These are phyloP conservation scores for Meteorus colon DNA, from an alignment of 2,888 invertebrate genomes.

Conservation along the genomic window DNA sequence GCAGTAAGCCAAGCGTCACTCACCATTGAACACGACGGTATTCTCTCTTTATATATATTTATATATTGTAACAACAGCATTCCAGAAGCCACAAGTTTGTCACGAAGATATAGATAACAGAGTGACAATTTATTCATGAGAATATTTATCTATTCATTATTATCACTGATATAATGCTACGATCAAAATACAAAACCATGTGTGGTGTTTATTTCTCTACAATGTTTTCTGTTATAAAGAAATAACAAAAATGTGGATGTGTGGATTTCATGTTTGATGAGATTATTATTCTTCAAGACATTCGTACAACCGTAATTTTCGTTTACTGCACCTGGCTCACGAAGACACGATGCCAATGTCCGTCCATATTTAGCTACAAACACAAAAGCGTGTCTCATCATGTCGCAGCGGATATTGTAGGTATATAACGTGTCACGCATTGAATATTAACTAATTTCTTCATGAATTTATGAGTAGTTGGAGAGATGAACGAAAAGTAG, in stretches of 20 bases:
- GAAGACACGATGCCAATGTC: conserved; percentile 59
- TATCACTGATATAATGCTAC: neutral
- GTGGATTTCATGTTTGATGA: neutral
- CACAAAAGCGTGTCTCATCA: conserved; percentile 53
- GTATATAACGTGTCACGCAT: conserved; percentile 34
- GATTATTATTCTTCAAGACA: conserved; percentile 33
- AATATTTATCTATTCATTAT: neutral
- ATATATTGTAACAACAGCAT: conserved; percentile 48
- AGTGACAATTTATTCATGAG: conserved; percentile 5
- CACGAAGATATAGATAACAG: conserved; percentile 17
- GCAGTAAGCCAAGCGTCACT: conserved; percentile 51
- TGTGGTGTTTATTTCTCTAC: too few relatives aligned
- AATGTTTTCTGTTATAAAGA: too few relatives aligned
- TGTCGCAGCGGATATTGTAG: conserved; percentile 60
- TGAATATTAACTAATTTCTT: conserved; percentile 59
- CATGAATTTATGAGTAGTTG: conserved; percentile 39
- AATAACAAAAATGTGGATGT: neutral
- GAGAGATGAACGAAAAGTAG: conserved; percentile 40
- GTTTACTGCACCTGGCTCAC: conserved; percentile 50
- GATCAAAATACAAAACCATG: too few relatives aligned
- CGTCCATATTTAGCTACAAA: conserved; percentile 59
- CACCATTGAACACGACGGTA: conserved; percentile 33
- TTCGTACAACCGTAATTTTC: conserved; percentile 46
- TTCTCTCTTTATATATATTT: conserved; percentile 28
- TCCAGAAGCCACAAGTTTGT: conserved; percentile 49